These are phyloP conservation scores for Pemphigus obesinymphae DNA, from an alignment of 1,140 invertebrate species.

Conservation along the genomic window DNA sequence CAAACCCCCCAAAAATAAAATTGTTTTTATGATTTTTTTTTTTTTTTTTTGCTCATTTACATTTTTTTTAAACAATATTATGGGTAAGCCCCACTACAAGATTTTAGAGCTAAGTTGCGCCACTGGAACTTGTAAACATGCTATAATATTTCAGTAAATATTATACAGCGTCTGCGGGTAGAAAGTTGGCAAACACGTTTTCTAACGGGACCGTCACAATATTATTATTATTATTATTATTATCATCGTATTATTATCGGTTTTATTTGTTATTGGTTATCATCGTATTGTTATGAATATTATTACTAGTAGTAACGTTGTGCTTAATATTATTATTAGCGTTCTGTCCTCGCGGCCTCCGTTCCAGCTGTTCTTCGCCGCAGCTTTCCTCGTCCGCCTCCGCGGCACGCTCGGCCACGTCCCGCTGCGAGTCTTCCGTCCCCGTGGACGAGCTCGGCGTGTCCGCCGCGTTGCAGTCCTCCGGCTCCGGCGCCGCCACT, in stretches of 20 bases:
- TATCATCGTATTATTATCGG: neutral
- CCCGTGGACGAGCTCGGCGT: conserved; percentile 48
- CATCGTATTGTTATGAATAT: neutral
- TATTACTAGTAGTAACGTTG: neutral
- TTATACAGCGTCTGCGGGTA: no score
- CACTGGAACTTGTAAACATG: no score
- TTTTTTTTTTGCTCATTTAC: no score
- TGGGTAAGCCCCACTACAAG: no score
- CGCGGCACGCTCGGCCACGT: conserved; percentile 44
- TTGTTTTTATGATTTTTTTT: no score
- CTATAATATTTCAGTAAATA: no score
- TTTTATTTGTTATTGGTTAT: neutral
- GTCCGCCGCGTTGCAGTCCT: conserved; percentile 40
- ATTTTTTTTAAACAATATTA: no score
- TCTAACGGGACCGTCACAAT: neutral
- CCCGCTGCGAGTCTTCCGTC: conserved; percentile 47
- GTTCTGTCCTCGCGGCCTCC: conserved; percentile 3
- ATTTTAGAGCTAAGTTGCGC: no score
- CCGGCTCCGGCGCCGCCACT: conserved; percentile 9
- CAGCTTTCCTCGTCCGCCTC: conserved; percentile 47
- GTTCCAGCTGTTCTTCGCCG: conserved; percentile 44
- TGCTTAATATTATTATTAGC: neutral
- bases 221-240: conserved; percentile 1
- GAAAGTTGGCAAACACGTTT: conserved; percentile 30
- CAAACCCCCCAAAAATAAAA: no score